Conservation (phyloP, 2,797 vertebrate species). For the Clarias fuscus region DNA sequence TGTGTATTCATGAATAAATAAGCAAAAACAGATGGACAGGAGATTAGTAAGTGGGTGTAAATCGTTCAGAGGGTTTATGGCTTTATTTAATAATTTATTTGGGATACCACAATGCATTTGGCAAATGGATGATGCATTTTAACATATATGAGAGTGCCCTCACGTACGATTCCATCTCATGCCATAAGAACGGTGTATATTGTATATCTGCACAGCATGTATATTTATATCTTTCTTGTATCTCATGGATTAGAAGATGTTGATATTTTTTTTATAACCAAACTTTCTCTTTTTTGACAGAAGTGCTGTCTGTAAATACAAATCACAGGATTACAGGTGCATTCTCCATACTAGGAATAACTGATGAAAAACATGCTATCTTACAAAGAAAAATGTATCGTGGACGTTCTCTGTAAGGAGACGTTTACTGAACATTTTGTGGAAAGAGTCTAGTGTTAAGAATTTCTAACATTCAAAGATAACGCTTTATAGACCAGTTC, state of each 20-base stretch:
- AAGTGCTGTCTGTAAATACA: background rate
- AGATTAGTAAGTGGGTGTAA: conserved; percentile 30
- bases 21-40: conserved; percentile 33
- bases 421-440: background rate
- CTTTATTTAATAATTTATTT: conserved; percentile 27
- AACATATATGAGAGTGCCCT: background rate
- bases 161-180: background rate
- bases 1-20: conserved; percentile 44
- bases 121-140: conserved; percentile 4
- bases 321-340: background rate
- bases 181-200: background rate
- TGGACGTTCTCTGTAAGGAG: background rate
- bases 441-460: background rate
- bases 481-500: background rate
- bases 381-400: background rate
- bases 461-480: background rate
- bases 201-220: background rate
- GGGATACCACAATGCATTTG: background rate
- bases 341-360: background rate
- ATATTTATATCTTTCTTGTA: background rate
- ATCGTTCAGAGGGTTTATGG: conserved; percentile 4
- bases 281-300: background rate
- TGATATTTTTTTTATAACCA: background rate
- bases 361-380: background rate
- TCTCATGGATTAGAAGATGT: background rate